Evolutionary conservation across 1,140 invertebrate genomes (phyloP).

Genomic region (Forficula auricularia): DNA sequence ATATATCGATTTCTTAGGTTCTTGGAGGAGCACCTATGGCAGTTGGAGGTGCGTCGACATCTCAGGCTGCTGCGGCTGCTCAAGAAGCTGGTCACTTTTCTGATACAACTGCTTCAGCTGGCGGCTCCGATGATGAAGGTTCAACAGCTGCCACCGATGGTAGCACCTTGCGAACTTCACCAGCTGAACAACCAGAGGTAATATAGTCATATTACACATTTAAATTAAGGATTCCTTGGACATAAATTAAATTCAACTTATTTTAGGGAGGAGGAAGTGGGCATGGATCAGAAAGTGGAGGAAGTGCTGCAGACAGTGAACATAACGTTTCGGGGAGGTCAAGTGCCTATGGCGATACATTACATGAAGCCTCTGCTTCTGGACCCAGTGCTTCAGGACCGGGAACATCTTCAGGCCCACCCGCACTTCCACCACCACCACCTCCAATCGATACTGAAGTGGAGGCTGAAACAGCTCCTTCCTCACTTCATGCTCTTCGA

Average conservation of each 20-base stretch:
- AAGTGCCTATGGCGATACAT: conserved; percentile 64
- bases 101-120: conserved; percentile 64
- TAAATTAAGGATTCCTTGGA: background rate
- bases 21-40: too few relatives aligned
- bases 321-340: conserved; percentile 66
- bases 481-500: conserved; percentile 31
- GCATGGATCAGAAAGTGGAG: conserved; percentile 62
- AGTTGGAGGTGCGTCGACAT: too few relatives aligned
- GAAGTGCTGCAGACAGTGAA: conserved; percentile 75
- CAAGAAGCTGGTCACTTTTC: conserved; percentile 43
- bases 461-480: conserved; percentile 20
- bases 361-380: conserved; percentile 30
- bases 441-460: conserved; percentile 23
- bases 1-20: too few relatives aligned
- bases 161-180: conserved; percentile 74
- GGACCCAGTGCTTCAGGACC: conserved; percentile 37
- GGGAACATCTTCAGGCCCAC: conserved; percentile 63
- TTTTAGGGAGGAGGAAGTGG: conserved; percentile 40
- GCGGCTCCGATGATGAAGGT: conserved; percentile 84
- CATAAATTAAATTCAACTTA: background rate
- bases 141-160: conserved; percentile 84
- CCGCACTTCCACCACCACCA: conserved; percentile 30
- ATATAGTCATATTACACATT: background rate
- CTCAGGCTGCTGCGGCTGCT: conserved; percentile 9
- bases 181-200: conserved; percentile 48